Conservation (phyloP, 2,888 invertebrate genomes). For the Dascillus cervinus region DNA sequence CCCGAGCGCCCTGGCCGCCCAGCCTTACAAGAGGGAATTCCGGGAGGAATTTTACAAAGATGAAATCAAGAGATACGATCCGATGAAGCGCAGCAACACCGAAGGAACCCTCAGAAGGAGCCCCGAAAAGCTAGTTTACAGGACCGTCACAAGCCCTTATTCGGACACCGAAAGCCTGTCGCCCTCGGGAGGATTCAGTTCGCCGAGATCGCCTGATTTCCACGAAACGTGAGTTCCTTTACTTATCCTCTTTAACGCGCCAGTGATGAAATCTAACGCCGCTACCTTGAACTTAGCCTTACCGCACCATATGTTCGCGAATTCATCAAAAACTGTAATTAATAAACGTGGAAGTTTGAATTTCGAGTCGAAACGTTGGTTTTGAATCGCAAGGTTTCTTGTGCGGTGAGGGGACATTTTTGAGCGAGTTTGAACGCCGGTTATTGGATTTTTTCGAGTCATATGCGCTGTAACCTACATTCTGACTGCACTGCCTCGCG, state of each 20-base stretch:
- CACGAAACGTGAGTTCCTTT: slow-evolving; percentile 47
- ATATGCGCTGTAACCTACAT: no score
- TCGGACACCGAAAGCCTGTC: slow-evolving; percentile 42
- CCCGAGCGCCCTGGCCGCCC: slow-evolving; percentile 35
- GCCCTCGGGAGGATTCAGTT: slow-evolving; percentile 37
- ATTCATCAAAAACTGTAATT: slow-evolving; percentile 8
- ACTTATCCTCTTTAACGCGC: slow-evolving; percentile 6
- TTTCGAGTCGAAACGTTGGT: no score
- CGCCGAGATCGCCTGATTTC: slow-evolving; percentile 39
- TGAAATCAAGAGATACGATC: slow-evolving; percentile 35
- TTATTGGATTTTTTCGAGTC: no score
- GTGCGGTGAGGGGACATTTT: no score
- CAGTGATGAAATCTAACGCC: not conserved
- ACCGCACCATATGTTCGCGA: slow-evolving; percentile 17
- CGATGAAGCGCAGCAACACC: slow-evolving; percentile 39
- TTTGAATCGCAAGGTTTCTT: no score
- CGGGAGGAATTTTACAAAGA: slow-evolving; percentile 39
- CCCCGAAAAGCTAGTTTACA: slow-evolving; percentile 29
- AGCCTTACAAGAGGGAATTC: slow-evolving; percentile 35
- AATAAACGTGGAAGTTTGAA: no score
- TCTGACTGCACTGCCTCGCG: no score
- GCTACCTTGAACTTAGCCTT: slow-evolving; percentile 20
- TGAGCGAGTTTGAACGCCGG: no score
- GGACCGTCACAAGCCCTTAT: slow-evolving; percentile 33
- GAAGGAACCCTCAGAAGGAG: slow-evolving; percentile 36